Evolutionary conservation across 2,113 vertebrate species (phyloP), one percentile per base, ranked within the genome.

Genomic region (Brachypodius melanocephalos): DNA sequence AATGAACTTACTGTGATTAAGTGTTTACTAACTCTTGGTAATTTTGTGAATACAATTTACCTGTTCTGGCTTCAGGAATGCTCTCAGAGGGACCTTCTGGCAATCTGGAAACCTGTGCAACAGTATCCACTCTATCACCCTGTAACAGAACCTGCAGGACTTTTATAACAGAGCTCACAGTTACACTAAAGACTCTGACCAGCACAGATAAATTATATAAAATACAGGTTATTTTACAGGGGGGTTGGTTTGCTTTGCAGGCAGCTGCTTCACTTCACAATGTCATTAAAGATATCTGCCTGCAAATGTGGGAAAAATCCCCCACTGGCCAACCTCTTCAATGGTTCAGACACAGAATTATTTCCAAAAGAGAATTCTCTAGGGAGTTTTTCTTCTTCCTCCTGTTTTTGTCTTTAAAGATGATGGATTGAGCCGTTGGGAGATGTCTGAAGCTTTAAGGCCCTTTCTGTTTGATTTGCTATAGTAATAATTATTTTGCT

Each of bases 401-500:
- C 58, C 28, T 82, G 36, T 28, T 59, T 91, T 79, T 26, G 21
- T 59, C 26, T 78, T 85, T 65, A 78, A 67, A 89, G 59, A 55
- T 48, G 36, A 73, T 81, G 28, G 29, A 46, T 29, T 86, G 34
- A 75, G 25, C 43, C 8, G 20, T 69, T 86, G 81, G 26, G 54
- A 90, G 31, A 66, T 20, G 26, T 63, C 45, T 90, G 63, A 65
- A 88, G 55, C 68, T 93, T 86, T 72, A 89, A 92, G 65, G 26
- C 19, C 18, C 21, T 28, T 51, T 89, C 45, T 65, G 26, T 72
- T 69, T 91, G 83, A 90, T 72, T 52, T 95, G 72, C 45, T 88
- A 36, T 31, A 57, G 72, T 57, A 86, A 90, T 95, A 58, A 71
- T 88, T 92, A 84, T 52, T 96, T 90, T 85, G 36, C 52, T 46